A percentile compares a stretch with the other conserved stretches of the same genome.
Conservation (phyloP, 1,140 invertebrate species). For the Drosophila kepulauana region DNA sequence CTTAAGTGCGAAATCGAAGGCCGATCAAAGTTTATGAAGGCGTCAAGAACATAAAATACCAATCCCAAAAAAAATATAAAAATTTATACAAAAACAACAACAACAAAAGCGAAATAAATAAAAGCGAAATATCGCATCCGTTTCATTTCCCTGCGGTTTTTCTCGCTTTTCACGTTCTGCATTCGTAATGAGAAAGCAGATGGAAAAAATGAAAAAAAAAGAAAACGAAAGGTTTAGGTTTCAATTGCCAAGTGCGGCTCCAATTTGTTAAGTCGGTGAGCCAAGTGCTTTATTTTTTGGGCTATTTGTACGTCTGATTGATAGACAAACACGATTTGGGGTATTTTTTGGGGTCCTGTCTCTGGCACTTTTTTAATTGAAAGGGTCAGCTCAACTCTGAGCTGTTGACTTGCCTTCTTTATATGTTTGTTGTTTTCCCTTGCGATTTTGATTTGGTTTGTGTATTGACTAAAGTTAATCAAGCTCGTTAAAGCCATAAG, state of each 20-base stretch:
- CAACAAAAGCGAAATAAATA: constrained; percentile 7
- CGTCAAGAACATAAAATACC: constrained; percentile 52
- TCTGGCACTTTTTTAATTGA: constrained; percentile 57
- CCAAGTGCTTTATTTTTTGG: constrained; percentile 43
- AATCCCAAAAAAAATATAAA: constrained; percentile 36
- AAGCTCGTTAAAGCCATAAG: constrained; percentile 35
- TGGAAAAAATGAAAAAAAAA: constrained; percentile 30
- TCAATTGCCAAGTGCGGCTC: constrained; percentile 52
- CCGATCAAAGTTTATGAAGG: constrained; percentile 69
- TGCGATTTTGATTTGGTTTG: constrained; percentile 1
- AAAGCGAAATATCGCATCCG: constrained; percentile 22
- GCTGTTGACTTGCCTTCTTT: constrained; percentile 29
- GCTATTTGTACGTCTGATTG: constrained; percentile 64
- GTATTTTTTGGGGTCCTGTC: constrained; percentile 11
- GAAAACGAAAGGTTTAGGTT: constrained; percentile 20
- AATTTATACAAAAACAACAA: constrained; percentile 1
- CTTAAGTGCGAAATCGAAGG: constrained; percentile 8
- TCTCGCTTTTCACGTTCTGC: constrained; percentile 36
- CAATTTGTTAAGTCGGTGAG: constrained; percentile 50
- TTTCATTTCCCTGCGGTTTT: constrained; percentile 14
- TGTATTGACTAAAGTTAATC: constrained; percentile 43
- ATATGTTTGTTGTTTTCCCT: constrained; percentile 9
- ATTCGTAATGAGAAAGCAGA: constrained; percentile 60
- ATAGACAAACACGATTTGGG: constrained; percentile 58
- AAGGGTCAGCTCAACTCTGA: constrained; percentile 31